Evolutionary conservation across 2,113 vertebrate species (phyloP), one percentile per base, ranked within the genome.

Genomic region (Pseudorasbora parva): DNA sequence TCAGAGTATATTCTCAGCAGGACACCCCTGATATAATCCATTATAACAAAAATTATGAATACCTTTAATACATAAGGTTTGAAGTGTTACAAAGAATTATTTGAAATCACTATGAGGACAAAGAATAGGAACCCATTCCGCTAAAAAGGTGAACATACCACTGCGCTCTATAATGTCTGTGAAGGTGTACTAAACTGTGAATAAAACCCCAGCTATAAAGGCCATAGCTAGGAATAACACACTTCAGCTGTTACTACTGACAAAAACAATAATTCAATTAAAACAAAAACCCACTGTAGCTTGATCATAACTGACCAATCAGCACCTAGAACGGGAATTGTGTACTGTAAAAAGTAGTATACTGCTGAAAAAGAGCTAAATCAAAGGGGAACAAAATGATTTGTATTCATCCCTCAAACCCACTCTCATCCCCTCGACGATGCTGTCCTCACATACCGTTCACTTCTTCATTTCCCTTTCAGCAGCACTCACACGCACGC

Each of bases 391-490:
- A 15, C 23, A 49, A 27, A 51, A 3, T 27, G n/a, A 77, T 66
- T 17, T 59, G 37, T 51, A 66, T 72, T 43, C 30, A 25, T 60
- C 47, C 49, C 73, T n/a, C 45, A 66, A 23, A 21, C 47, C 54
- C 33, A 17, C 60, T 66, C 60, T 72, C 43, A 45, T 27, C 62
- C 45, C 68, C 60, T 76, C 64, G 10, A 77, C 69, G 72, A 64
- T 49, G 25, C 23, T 49, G 23, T 66, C 19, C 25, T 47, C 78
- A 64, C 17, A 33, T 49, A 9, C 23, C 1, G 8, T 60, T 47
- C 56, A 17, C 41, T 72, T 73, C 41, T 73, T 73, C 43, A 49
- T 41, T 49, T 1, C 43, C 49, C 41, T 49, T 51, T 49, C 45
- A 49, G n/a, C 71, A 25, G 27, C 23, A 47, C 68, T 23, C 60